Conservation (phyloP, 1,140 invertebrate species). For the Drosophila suzukii region DNA sequence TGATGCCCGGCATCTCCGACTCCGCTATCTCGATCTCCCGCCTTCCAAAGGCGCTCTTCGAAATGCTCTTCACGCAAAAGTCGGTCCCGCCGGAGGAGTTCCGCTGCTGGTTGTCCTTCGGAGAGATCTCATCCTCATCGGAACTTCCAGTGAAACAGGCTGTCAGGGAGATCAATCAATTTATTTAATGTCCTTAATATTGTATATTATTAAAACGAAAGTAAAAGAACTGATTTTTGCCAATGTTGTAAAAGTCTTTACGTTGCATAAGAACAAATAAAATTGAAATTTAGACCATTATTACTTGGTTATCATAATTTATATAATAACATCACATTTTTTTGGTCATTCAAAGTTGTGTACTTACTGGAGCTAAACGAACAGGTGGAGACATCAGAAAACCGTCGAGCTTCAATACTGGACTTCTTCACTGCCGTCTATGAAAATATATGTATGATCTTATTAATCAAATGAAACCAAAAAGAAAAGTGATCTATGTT, state of each 20-base stretch:
- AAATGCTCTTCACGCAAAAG: conserved; percentile 95
- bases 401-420: conserved; percentile 91
- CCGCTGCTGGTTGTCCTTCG: conserved; percentile 92
- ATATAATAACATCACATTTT: background rate
- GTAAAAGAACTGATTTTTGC: no score
- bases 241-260: no score
- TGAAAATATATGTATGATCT: background rate
- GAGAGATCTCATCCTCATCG: conserved; percentile 88
- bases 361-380: conserved; percentile 94
- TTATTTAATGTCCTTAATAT: background rate
- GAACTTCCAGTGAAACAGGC: conserved; percentile 95
- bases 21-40: conserved; percentile 99
- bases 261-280: no score
- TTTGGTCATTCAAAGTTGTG: no score
- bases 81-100: conserved; percentile 91
- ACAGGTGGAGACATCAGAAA: conserved; percentile 96
- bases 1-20: conserved; percentile 99
- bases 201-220: background rate
- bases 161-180: background rate
- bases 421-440: conserved; percentile 71
- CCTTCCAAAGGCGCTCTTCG: conserved; percentile 91
- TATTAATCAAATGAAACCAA: conserved; percentile 2
- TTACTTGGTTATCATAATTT: background rate
- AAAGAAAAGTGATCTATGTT: background rate
- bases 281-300: no score